A percentile compares a stretch with the other conserved stretches of the same genome.
Evolutionary conservation across 2,113 vertebrate genomes (phyloP).

Genomic region (Melanotaenia duboulayi): DNA sequence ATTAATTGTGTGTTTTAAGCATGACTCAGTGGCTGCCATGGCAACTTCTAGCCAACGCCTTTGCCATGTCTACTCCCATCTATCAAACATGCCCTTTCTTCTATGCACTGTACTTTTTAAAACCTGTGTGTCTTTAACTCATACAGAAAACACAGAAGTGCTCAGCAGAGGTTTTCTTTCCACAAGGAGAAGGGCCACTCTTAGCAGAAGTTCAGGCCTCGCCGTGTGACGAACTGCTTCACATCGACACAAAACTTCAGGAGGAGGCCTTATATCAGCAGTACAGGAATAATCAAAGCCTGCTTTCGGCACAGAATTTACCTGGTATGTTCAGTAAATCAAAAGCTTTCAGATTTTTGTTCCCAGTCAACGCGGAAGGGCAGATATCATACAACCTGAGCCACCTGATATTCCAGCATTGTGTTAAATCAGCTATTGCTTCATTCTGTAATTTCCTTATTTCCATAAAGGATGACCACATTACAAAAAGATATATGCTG

Average conservation of each 20-base stretch:
- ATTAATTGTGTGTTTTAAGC: constrained; percentile 11
- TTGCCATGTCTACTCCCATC: neutral
- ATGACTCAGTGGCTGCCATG: constrained; percentile 10
- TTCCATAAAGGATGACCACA: neutral
- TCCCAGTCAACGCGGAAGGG: neutral
- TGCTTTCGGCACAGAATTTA: constrained; percentile 82
- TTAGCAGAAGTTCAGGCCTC: constrained; percentile 84
- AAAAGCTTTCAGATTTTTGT: neutral
- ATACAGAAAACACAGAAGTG: constrained; percentile 71
- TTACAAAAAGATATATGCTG: neutral
- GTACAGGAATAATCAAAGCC: constrained; percentile 75
- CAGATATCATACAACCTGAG: constrained; percentile 8
- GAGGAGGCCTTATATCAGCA: constrained; percentile 86
- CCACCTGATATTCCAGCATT: constrained; percentile 7
- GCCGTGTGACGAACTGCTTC: constrained; percentile 78
- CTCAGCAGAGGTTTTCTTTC: constrained; percentile 88
- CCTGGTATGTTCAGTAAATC: constrained; percentile 83
- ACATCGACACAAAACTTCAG: constrained; percentile 76
- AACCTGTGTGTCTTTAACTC: neutral
- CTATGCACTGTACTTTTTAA: neutral
- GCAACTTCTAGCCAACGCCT: constrained; percentile 22
- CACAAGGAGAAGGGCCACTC: constrained; percentile 43
- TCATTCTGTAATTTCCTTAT: no score
- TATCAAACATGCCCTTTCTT: neutral
- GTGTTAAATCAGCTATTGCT: no score